Conservation (phyloP, 1,140 invertebrate genomes). For the Achatina immaculata region DNA sequence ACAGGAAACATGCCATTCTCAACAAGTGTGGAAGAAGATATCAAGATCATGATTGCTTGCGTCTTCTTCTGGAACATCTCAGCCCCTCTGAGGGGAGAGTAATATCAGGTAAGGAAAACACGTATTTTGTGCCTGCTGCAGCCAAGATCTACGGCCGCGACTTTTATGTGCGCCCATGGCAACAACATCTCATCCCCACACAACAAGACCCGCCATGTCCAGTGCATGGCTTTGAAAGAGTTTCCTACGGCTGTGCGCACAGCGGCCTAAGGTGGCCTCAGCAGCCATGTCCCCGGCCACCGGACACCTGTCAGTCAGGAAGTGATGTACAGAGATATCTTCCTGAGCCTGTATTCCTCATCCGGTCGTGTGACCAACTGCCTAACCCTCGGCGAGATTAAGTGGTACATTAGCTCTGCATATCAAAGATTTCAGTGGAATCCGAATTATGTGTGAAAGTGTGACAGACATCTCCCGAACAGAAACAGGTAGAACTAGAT, state of each 20-base stretch:
- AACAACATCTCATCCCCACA: background rate
- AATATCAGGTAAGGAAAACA: no score
- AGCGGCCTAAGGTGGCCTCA: background rate
- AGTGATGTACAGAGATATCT: background rate
- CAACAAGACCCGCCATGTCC: background rate
- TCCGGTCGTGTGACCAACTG: background rate
- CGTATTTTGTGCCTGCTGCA: no score
- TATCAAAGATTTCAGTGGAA: no score
- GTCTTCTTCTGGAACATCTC: no score
- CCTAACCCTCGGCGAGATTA: background rate
- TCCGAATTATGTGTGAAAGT: no score
- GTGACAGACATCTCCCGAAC: no score
- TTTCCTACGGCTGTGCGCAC: background rate
- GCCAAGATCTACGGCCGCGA: no score
- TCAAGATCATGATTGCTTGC: no score
- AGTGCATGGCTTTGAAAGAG: background rate
- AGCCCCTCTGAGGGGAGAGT: no score
- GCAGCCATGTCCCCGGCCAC: background rate
- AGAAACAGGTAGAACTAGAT: no score
- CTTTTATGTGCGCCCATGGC: background rate
- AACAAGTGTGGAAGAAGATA: no score
- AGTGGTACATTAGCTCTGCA: no score
- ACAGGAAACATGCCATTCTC: background rate
- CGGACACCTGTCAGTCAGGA: background rate
- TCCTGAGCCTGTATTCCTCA: background rate